Percentiles rank a stretch among this genome's conserved stretches.
phyloP scores from a whole-genome alignment of 2,797 vertebrate genomes.

The Parotocinclus haroldoi region DNA sequence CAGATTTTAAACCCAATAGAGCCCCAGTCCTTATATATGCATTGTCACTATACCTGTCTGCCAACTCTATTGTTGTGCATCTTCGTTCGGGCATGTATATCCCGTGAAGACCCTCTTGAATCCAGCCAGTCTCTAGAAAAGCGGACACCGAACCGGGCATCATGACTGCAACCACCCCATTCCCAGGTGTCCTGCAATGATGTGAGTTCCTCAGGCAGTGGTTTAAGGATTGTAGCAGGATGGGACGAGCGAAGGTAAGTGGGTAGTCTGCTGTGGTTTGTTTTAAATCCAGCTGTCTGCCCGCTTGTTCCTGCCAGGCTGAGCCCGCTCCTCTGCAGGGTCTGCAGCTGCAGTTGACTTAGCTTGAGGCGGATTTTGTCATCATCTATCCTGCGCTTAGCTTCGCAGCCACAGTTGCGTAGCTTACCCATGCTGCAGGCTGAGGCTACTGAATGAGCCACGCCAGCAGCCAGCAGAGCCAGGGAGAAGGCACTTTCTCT shows the following conservation, averaged over 20 bases:
- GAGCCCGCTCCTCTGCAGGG: slow-evolving; percentile 77
- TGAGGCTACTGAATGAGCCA: slow-evolving; percentile 88
- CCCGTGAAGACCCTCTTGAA: slow-evolving; percentile 82
- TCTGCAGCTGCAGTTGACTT: slow-evolving; percentile 84
- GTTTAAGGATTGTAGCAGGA: slow-evolving; percentile 64
- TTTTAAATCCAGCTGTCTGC: slow-evolving; percentile 60
- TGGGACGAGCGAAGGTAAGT: slow-evolving; percentile 64
- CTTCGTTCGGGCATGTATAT: slow-evolving; percentile 89
- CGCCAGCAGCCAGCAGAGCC: slow-evolving; percentile 87
- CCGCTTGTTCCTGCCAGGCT: slow-evolving; percentile 56
- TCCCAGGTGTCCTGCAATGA: slow-evolving; percentile 88
- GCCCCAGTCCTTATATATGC: background rate
- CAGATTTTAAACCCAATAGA: no score
- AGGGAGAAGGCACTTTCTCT: slow-evolving; percentile 88
- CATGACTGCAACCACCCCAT: slow-evolving; percentile 90
- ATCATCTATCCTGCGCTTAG: slow-evolving; percentile 79
- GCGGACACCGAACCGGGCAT: slow-evolving; percentile 84
- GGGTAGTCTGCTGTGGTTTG: slow-evolving; percentile 64
- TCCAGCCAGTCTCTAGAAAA: slow-evolving; percentile 91
- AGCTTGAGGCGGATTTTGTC: slow-evolving; percentile 86
- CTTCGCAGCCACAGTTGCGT: slow-evolving; percentile 83
- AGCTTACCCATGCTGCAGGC: slow-evolving; percentile 92
- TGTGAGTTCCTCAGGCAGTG: slow-evolving; percentile 69
- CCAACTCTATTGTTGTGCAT: slow-evolving; percentile 91
- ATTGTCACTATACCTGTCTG: slow-evolving; percentile 75